These are phyloP conservation scores for Ennomos quercinarius DNA, from an alignment of 2,888 invertebrate species.

Conservation along the genomic window DNA sequence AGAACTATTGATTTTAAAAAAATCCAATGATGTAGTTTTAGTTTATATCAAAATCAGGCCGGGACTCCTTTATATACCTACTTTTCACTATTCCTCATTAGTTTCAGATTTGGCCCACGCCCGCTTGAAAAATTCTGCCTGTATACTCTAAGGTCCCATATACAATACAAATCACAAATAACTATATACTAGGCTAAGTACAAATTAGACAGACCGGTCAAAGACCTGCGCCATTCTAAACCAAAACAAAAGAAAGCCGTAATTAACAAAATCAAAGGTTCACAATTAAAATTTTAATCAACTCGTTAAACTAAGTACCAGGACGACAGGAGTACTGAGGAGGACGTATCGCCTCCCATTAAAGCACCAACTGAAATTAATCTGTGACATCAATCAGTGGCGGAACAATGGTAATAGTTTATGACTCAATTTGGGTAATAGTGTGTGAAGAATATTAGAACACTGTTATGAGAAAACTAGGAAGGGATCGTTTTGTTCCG, in stretches of 20 bases:
- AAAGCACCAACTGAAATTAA: slow-evolving; percentile 34
- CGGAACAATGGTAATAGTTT: slow-evolving; percentile 28
- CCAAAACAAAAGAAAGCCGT: slow-evolving; percentile 13
- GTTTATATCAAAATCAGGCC: no score
- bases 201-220: neutral
- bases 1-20: no score
- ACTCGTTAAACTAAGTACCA: slow-evolving; percentile 39
- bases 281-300: slow-evolving; percentile 36
- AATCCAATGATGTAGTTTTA: no score
- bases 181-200: no score
- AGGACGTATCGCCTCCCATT: slow-evolving; percentile 36
- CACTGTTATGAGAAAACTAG: neutral
- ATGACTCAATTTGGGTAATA: slow-evolving; percentile 12
- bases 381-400: slow-evolving; percentile 36
- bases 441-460: slow-evolving; percentile 6
- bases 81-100: no score
- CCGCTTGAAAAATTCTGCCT: no score
- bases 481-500: neutral
- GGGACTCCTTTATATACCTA: no score
- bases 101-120: no score
- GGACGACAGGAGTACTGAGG: slow-evolving; percentile 38
- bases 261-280: slow-evolving; percentile 10
- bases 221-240: neutral
- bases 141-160: no score
- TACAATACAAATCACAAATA: no score